Evolutionary conservation across 2,797 vertebrate genomes (phyloP).

Genomic region (Aplochiton taeniatus): DNA sequence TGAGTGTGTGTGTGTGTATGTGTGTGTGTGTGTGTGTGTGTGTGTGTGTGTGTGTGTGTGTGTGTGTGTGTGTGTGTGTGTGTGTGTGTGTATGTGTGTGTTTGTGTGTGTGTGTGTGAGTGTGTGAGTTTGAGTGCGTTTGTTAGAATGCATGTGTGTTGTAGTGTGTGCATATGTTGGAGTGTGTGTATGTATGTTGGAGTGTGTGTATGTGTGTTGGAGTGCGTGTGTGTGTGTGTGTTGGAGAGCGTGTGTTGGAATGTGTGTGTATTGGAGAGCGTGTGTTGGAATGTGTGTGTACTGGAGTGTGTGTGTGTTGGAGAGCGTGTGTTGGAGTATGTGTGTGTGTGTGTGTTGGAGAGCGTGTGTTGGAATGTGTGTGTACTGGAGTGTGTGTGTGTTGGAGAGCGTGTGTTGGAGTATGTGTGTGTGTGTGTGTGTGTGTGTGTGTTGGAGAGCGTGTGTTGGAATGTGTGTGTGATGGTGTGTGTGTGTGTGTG

Average conservation of each 20-base stretch:
- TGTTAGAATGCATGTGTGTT: constrained; percentile 27
- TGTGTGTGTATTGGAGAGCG: no score
- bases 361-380: constrained; percentile 28
- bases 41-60: background rate
- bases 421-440: constrained; percentile 12
- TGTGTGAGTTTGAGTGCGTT: no score
- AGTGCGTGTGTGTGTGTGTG: constrained; percentile 8
- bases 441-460: constrained; percentile 29
- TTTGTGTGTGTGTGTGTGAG: constrained; percentile 32
- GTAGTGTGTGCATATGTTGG: constrained; percentile 36
- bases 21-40: background rate
- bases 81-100: constrained; percentile 19
- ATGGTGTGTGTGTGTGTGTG: constrained; percentile 38
- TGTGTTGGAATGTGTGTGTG: constrained; percentile 9
- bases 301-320: constrained; percentile 43
- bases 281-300: constrained; percentile 10
- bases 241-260: constrained; percentile 42
- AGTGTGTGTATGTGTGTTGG: constrained; percentile 35
- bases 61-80: background rate
- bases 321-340: no score
- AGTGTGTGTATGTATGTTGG: constrained; percentile 23
- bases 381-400: constrained; percentile 37
- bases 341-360: constrained; percentile 26
- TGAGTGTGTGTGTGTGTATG: no score
- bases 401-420: no score